Base-by-base conservation (phyloP, 2,113 vertebrate species). In the Herpailurus yagouaroundi region DNA sequence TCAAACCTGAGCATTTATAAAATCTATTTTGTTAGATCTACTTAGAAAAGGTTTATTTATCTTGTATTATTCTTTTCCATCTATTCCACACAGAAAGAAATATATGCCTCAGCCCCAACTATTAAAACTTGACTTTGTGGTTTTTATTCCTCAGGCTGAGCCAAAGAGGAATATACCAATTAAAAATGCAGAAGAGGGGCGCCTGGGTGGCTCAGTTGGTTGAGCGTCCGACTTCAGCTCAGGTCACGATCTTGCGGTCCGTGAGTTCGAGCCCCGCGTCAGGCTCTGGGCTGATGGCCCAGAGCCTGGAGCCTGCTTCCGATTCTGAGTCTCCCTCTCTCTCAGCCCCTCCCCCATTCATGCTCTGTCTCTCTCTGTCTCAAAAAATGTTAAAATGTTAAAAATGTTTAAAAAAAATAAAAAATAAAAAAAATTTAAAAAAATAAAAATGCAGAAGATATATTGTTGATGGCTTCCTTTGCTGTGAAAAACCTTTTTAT, bases 1-100 rank as follows among this genome's bases (percentile, higher is more conserved):
- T 50, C 89, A 94, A 95, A 86, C 13, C n/a, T 29, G 5, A n/a
- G 10, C 16, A 64, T 84, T 94, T 90, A 66, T 74, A 64, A 91
- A 90, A 50, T 85, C 38, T 69, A 38, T 23, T 55, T 11, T 48
- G 31, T 73, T 84, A 77, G 18, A 38, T 50, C 29, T 86, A 29
- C 87, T 96, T 89, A 88, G 18, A 96, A 91, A 13, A 97, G 36
- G 5, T 89, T 88, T 96, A 57, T 91, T 89, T 85, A 45, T 66
- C 45, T 82, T 92, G 13, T 60, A 85, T 77, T 95, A 66, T n/a
- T 97, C 60, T 21, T 94, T 87, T 95, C 38, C 64, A 91, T 95
- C 52, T 85, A 33, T 64, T 85, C 31, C 31, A 85, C 63, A 89
- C 27, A 68, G 85, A 31, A 88, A 52, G 25, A 91, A 89, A 45